These are phyloP conservation scores for Odobenus rosmarus DNA, from an alignment of 2,113 vertebrate genomes.

Conservation along the genomic window DNA sequence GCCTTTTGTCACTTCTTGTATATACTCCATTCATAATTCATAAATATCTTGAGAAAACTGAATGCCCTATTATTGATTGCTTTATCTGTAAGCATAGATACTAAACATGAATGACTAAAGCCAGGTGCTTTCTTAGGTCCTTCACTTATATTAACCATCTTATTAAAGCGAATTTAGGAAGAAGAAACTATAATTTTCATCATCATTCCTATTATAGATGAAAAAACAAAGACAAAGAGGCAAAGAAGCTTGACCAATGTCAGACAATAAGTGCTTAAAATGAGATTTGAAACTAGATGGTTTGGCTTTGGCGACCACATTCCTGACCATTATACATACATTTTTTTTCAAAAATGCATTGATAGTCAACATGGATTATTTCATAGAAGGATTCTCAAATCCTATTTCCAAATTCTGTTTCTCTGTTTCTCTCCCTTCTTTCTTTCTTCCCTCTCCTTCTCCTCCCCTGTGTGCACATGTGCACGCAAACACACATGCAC, in stretches of 20 bases:
- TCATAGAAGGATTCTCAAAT: neutral
- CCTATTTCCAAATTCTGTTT: neutral
- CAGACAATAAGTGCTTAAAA: neutral
- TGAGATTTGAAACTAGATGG: neutral
- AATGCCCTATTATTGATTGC: neutral
- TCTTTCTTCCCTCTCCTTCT: neutral
- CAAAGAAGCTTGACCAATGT: neutral
- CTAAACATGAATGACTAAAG: neutral
- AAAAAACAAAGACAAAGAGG: neutral
- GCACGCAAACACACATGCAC: neutral
- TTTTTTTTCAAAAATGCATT: neutral
- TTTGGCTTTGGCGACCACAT: neutral
- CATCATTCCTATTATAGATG: neutral
- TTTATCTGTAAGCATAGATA: neutral
- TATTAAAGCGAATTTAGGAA: neutral
- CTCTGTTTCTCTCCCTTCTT: neutral
- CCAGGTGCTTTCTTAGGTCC: neutral
- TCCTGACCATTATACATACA: neutral
- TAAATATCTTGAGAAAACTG: neutral
- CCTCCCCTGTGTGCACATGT: neutral
- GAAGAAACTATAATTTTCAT: neutral
- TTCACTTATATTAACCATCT: neutral
- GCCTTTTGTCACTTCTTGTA: neutral
- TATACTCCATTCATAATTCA: neutral
- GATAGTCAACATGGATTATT: neutral